Evolutionary conservation across 2,888 invertebrate species (phyloP), one percentile per base, ranked within the genome.

Genomic region (Myopa testacea): DNA sequence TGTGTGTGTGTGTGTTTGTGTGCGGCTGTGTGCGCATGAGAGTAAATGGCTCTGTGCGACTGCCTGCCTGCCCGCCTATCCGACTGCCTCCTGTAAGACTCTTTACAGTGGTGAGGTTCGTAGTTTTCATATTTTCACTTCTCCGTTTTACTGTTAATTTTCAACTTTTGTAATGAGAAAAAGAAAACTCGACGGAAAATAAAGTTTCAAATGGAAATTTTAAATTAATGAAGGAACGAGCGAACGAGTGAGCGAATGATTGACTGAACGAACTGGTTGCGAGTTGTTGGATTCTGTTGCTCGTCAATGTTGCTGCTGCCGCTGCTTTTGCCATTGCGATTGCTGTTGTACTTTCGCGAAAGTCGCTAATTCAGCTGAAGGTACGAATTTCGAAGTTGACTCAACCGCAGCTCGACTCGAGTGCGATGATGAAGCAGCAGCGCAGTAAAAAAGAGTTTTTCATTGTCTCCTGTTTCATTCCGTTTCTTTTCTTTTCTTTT

Each of bases 151-250:
- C 76, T 78, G 72, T 69, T 68, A 76, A 76, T 71, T 78, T 78
- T 78, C 76, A 73, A 76, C 76, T 76, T 75, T 81, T 82, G 79
- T 82, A 80, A 81, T 81, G 80, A 82, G 81, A 80, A 81, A 81
- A 77, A 79, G 69, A 82, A 85, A 75, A 75, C 40, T 69, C 26
- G 14, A 8, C 26, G 58, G 68, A 52, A 83, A 86, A 76, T 68
- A 69, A 87, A 85, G 85, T 86, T 87, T 86, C 84, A 86, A 86
- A 87, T 87, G 85, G 86, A 87, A 87, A 86, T 87, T 87, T 85
- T 83, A 84, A 85, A 85, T 86, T 87, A 87, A 87, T 87, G 87
- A 87, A 87, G 85, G 86, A 85, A 83, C 80, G 78, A 69, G 34
- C n/a, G 37, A 26, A 76, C 70, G 78, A 80, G 65, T 76, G 34